phyloP scores from a whole-genome alignment of 2,888 invertebrate species.

The Ophion costatus region DNA sequence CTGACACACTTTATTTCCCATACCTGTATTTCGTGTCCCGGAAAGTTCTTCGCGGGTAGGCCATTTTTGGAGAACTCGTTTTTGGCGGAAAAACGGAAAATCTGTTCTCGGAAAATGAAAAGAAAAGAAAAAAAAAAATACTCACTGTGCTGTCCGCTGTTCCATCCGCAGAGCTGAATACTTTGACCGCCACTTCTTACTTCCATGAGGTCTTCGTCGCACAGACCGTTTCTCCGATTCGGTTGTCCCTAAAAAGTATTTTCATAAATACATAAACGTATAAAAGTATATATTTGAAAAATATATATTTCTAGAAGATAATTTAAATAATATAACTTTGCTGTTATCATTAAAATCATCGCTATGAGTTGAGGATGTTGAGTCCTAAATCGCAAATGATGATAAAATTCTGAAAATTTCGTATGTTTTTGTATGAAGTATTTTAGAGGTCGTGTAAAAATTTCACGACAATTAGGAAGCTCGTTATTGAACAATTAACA shows the following conservation, averaged over 20 bases:
- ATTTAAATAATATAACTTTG: not conserved
- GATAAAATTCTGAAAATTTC: too few relatives aligned
- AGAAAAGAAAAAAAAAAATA: slow-evolving; percentile 60
- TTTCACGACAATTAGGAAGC: too few relatives aligned
- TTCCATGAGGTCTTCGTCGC: slow-evolving; percentile 89
- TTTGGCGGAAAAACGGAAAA: not conserved
- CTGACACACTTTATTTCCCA: slow-evolving; percentile 80
- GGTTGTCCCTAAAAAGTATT: slow-evolving; percentile 89
- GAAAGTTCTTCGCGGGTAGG: not conserved
- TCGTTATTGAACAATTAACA: too few relatives aligned
- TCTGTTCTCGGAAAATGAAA: not conserved
- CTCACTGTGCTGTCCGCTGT: slow-evolving; percentile 93
- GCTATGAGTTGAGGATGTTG: too few relatives aligned
- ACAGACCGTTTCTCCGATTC: slow-evolving; percentile 90
- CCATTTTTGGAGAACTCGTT: not conserved
- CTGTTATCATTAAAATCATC: too few relatives aligned
- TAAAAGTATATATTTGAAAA: too few relatives aligned
- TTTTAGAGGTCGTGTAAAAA: too few relatives aligned
- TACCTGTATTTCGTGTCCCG: too few relatives aligned
- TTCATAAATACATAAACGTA: not conserved
- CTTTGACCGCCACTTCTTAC: slow-evolving; percentile 77
- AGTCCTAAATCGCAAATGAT: too few relatives aligned
- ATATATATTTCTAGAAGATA: not conserved
- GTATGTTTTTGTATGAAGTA: too few relatives aligned
- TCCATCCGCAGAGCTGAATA: slow-evolving; percentile 91